Base-by-base conservation (phyloP, 2,888 invertebrate species). In the Tinea trinotella region DNA sequence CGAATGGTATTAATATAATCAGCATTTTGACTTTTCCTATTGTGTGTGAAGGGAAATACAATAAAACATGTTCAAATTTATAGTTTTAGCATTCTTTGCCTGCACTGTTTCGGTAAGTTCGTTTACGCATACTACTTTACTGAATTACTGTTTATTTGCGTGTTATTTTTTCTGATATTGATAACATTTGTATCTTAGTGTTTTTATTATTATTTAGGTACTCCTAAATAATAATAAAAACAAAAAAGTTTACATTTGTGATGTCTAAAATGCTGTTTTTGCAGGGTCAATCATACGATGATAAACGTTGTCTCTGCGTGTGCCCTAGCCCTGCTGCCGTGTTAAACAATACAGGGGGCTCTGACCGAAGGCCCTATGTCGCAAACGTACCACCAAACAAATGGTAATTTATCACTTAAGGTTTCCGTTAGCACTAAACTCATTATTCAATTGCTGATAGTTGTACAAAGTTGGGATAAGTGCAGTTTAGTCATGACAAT, bases 251-350 rank as follows among this genome's bases (percentile, higher is more conserved):
- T 30, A 30, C 30, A 30, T 30, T 30, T 30, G 30, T 30, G 5
- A 30, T 30, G 9, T 7, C 5, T 30, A n/a, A n/a, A 30, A 30
- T 30, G 30, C 30, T 30, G n/a, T n/a, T 55, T 52, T 76, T 74
- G 55, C 61, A 90, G 90, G 88, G 88, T 10, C 90, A 92, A 70
- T 90, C 91, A 1, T 94, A 94, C 74, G 95, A 95, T 71, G 94
- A 96, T 71, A 93, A 92, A 65, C 80, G 96, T 64, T 96, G 95
- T 69, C 93, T 93, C 76, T 96, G 96, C 69, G 92, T 95, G 9
- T 96, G 95, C 65, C 94, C 95, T 0, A 92, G 92, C 64, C 89
- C 92, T 19, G 90, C 91, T 0, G 91, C 93, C 1, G 92, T 94
- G 1, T 89, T 91, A 60, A 92, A 91, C 64, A 89, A 78, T 56